phyloP scores from a whole-genome alignment of 2,113 vertebrate genomes.

The Ramphastos sulfuratus region DNA sequence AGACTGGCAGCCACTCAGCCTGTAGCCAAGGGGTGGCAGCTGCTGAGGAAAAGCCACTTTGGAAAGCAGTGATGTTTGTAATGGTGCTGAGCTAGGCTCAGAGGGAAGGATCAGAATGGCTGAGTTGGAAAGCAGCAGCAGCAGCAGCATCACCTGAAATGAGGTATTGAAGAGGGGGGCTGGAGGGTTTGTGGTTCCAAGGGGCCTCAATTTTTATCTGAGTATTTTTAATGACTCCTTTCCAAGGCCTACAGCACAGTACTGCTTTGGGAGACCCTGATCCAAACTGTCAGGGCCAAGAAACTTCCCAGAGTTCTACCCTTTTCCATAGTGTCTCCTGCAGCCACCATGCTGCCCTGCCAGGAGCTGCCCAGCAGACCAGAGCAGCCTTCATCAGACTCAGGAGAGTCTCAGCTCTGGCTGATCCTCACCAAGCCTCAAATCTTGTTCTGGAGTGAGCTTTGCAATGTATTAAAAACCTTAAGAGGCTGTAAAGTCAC shows the following conservation, averaged over 20 bases:
- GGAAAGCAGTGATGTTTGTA: neutral
- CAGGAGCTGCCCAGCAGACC: neutral
- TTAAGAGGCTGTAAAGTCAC: neutral
- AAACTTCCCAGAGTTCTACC: neutral
- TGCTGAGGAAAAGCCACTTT: neutral
- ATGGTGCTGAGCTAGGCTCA: neutral
- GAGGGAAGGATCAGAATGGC: neutral
- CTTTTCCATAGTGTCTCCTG: neutral
- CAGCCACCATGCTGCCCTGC: neutral
- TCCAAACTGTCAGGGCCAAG: neutral
- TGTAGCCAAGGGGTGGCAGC: neutral
- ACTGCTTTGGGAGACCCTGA: neutral
- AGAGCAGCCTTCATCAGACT: neutral
- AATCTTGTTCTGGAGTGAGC: neutral
- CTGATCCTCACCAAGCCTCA: neutral
- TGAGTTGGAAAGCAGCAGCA: neutral
- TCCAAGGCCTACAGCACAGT: neutral
- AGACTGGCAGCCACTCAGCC: neutral
- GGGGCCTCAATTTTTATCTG: neutral
- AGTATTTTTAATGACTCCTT: neutral
- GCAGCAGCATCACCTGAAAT: neutral
- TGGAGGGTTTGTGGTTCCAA: neutral
- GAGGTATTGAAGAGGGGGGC: neutral
- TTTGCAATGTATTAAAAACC: neutral
- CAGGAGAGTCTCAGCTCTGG: neutral